Evolutionary conservation across 2,797 vertebrate species (phyloP).

Genomic region (Tachyglossus aculeatus): DNA sequence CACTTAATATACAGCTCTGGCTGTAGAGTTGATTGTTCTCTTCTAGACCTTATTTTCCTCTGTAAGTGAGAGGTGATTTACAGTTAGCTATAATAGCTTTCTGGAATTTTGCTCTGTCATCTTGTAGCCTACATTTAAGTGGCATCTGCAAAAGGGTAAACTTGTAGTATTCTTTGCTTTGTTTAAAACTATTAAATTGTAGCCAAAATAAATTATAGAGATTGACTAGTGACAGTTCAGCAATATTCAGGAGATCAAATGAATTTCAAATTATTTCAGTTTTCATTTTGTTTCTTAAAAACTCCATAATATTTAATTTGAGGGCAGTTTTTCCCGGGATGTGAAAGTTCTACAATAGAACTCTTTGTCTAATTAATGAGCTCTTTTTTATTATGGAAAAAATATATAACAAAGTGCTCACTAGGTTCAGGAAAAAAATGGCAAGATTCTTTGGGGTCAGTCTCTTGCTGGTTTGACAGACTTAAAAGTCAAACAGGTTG

Average conservation of each 20-base stretch:
- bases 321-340: conserved; percentile 6
- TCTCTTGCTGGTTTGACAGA: no score
- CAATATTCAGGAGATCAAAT: neutral
- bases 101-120: conserved; percentile 18
- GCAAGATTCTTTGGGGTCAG: no score
- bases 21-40: conserved; percentile 7
- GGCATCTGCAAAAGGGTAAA: conserved; percentile 48
- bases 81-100: conserved; percentile 8
- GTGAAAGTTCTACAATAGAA: neutral
- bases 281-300: neutral
- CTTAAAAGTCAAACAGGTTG: no score
- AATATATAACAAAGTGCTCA: no score
- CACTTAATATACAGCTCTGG: no score
- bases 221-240: conserved; percentile 10
- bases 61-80: conserved; percentile 33
- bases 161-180: conserved; percentile 63
- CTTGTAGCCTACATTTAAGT: conserved; percentile 46
- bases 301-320: neutral
- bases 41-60: neutral
- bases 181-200: conserved; percentile 23
- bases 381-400: no score
- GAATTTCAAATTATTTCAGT: neutral
- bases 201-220: conserved; percentile 13
- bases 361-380: no score
- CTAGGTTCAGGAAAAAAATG: no score